These are phyloP conservation scores for Perca fluviatilis DNA, from an alignment of 2,113 vertebrate genomes.

Conservation along the genomic window DNA sequence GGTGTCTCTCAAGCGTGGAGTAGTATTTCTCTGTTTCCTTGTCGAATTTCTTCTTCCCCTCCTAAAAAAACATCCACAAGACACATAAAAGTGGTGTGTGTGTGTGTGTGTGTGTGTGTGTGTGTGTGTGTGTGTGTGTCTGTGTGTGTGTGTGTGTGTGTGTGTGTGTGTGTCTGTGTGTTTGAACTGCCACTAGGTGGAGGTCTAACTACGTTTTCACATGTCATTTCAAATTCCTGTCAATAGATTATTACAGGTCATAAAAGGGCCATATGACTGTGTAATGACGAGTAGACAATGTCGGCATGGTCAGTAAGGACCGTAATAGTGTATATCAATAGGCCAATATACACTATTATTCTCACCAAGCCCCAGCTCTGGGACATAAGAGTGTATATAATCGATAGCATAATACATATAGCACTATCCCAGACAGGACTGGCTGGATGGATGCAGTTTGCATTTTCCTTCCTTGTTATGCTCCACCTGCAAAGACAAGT, in stretches of 20 bases:
- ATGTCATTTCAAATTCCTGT: conserved; percentile 48
- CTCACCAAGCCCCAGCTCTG: conserved; percentile 11
- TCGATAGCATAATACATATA: conserved; percentile 48
- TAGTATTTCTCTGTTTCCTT: conserved; percentile 97
- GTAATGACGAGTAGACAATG: conserved; percentile 49
- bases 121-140: background rate
- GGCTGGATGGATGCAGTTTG: conserved; percentile 24
- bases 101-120: background rate
- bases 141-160: background rate
- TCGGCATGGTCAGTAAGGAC: conserved; percentile 31
- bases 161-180: background rate
- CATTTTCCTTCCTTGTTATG: conserved; percentile 33
- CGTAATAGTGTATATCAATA: too few relatives aligned
- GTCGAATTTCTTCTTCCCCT: conserved; percentile 97
- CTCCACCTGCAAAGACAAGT: conserved; percentile 51
- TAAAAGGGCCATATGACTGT: conserved; percentile 58
- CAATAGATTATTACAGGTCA: conserved; percentile 55
- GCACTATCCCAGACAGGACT: conserved; percentile 13
- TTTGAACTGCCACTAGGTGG: conserved; percentile 74
- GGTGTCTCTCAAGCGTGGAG: conserved; percentile 94
- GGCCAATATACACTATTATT: conserved; percentile 12
- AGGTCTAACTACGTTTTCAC: conserved; percentile 62
- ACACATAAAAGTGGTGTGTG: conserved; percentile 55
- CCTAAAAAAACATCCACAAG: conserved; percentile 79
- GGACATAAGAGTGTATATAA: conserved; percentile 48